Base-by-base conservation (phyloP, 2,888 invertebrate genomes). In the Hartigia nigra region DNA sequence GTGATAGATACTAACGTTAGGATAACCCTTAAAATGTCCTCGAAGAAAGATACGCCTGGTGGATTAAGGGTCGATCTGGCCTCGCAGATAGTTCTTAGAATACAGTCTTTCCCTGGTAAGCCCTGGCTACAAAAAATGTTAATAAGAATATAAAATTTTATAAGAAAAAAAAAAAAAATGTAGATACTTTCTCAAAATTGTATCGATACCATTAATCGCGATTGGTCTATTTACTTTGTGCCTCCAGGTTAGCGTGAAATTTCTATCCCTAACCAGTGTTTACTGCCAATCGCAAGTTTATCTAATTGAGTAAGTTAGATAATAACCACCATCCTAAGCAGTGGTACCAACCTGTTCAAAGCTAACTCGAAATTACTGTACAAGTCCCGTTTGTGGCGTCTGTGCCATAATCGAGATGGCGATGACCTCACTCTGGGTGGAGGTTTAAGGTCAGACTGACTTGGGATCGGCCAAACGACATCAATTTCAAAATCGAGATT, bases 41-140 rank as follows among this genome's bases (percentile, higher is more conserved):
- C 95, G 75, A 95, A 92, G 78, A 96, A 92, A 3, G 95, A 95
- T 84, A 92, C 92, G 55, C 95, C 95, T 12, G 93, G 93, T 1
- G 93, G 92, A 34, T 93, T 93, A 77, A 95, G 90, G 85, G 93
- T 91, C 81, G 92, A 91, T 79, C 92, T 93, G 9, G 94, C 93
- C 87, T 96, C 96, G 87, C 96, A 96, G 80, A 96, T 93, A 80
- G 94, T 94, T 84, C 94, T 93, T 86, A 95, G 92, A 76, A 96
- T 91, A 88, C 96, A 96, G 31, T 92, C 91, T 39, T 92, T 92
- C 1, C 95, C 95, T 82, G 95, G 93, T n/a, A 95, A 88, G 74
- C 94, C 94, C 86, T 93, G 92, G 76, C 95, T 95, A 89, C 82
- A 93, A 93, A 82, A 75, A 77, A 79, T 32, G 31, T 3, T 32